phyloP scores from a whole-genome alignment of 1,140 invertebrate species.

The Neotoxoptera formosana region DNA sequence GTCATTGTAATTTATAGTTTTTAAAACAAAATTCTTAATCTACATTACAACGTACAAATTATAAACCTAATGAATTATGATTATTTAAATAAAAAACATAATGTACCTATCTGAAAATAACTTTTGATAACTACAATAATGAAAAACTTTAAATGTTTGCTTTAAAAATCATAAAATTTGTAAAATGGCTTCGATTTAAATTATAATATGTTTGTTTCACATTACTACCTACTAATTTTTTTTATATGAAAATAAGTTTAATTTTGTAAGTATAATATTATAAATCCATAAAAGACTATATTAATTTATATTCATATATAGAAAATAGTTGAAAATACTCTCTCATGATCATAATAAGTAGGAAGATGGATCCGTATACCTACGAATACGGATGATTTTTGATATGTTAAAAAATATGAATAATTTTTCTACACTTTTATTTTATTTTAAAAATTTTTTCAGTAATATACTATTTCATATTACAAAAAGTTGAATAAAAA shows the following conservation, averaged over 20 bases:
- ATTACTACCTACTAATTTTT: not conserved
- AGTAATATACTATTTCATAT: not conserved
- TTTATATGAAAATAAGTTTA: not conserved
- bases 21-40: not conserved
- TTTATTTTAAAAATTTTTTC: conserved; percentile 1
- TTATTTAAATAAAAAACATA: not conserved
- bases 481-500: not conserved
- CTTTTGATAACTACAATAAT: not conserved
- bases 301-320: too few relatives aligned
- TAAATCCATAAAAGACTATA: not conserved
- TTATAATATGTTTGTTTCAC: not conserved
- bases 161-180: not conserved
- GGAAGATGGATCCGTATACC: not conserved
- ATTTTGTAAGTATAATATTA: not conserved
- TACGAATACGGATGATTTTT: not conserved
- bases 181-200: not conserved
- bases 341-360: not conserved
- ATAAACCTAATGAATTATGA: not conserved
- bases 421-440: not conserved
- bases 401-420: not conserved
- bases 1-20: too few relatives aligned
- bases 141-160: not conserved
- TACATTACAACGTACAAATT: not conserved
- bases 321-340: not conserved
- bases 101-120: not conserved